phyloP scores from a whole-genome alignment of 2,888 invertebrate genomes.

The Zeuzera pyrina region DNA sequence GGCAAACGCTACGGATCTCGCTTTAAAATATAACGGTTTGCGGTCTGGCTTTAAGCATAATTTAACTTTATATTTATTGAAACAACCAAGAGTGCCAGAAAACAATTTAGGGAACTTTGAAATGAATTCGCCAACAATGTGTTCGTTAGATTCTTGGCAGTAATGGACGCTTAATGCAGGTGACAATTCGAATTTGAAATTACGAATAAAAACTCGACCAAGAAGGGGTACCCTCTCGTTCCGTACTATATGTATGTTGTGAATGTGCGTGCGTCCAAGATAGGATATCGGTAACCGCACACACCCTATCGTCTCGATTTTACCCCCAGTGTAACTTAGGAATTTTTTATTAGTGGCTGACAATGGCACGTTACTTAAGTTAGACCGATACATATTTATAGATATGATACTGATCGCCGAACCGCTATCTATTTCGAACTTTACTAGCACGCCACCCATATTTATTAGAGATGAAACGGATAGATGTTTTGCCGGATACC shows the following conservation, averaged over 20 bases:
- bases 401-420: constrained; percentile 3
- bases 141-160: too few species aligned
- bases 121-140: not conserved
- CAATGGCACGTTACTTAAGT: not conserved
- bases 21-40: constrained; percentile 13
- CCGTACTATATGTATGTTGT: constrained; percentile 1
- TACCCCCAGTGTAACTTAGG: not conserved
- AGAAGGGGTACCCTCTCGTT: constrained; percentile 1
- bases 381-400: too few species aligned
- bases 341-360: not conserved
- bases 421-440: constrained; percentile 6
- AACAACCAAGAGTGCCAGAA: constrained; percentile 2
- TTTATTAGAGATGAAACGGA: too few species aligned
- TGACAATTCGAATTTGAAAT: constrained; percentile 6
- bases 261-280: not conserved
- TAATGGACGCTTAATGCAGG: too few species aligned
- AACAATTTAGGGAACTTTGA: not conserved
- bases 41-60: constrained; percentile 11
- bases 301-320: too few species aligned
- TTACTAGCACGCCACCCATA: constrained; percentile 4
- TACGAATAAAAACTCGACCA: constrained; percentile 6
- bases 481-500: too few species aligned
- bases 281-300: constrained; percentile 1
- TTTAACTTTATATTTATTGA: constrained; percentile 11
- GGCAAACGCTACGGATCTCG: constrained; percentile 7